Evolutionary conservation across 2,797 vertebrate genomes (phyloP), one percentile per base, ranked within the genome.

Genomic region (Pampus argenteus): DNA sequence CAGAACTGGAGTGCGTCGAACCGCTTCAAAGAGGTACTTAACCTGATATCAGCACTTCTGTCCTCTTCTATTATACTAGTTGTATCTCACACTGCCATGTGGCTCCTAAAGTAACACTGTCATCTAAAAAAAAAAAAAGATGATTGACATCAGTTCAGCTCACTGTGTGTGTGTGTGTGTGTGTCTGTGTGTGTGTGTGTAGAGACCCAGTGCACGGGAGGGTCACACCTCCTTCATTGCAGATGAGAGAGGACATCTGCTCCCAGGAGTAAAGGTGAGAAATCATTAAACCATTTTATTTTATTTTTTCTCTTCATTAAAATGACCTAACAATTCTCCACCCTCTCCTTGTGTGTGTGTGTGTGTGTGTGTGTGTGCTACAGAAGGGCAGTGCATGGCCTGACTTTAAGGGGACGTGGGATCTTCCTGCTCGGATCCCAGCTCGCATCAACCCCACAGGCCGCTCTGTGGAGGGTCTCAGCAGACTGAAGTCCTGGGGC

Each of bases 241-340:
- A 11, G 66, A 95, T 38, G 91, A 96, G 26, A 89, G 85, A 64
- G 97, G 97, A 23, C 96, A 96, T 55, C 91, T 98, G 44, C 86
- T 96, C 6, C 95, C 96, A 22, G 84, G 90, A 0, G 82, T 92
- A 44, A 94, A 96, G 95, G 96, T 97, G 8, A 78, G n/a, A n/a
- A n/a, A n/a, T n/a, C n/a, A n/a, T n/a, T n/a, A n/a, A n/a, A n/a
- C n/a, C n/a, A n/a, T n/a, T n/a, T n/a, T n/a, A 17, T 29, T 29
- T 2, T 20, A 22, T 36, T 20, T 6, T 31, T 6, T 42, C n/a
- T 62, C 7, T 25, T 56, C 1, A 42, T 51, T 7, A 13, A 34
- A 13, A 13, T 13, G 3, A 11, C 34, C 34, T 13, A 6, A 42
- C 17, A 42, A 42, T 14, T 15, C 14, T 40, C 20, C 14, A 11